phyloP scores from a whole-genome alignment of 2,888 invertebrate species.

The Pollenia labialis region DNA sequence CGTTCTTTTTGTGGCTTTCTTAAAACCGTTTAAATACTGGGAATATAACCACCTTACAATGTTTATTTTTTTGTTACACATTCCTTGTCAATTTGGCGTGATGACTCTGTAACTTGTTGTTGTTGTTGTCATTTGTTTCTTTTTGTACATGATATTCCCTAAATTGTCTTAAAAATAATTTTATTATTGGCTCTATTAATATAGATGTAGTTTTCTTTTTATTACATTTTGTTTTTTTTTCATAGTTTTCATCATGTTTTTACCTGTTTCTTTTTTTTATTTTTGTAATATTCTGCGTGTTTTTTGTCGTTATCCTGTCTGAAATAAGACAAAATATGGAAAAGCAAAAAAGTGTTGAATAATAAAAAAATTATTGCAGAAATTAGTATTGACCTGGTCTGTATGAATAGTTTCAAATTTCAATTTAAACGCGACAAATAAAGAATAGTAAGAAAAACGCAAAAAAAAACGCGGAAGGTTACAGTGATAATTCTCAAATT shows the following conservation, averaged over 20 bases:
- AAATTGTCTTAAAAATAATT: slow-evolving; percentile 63
- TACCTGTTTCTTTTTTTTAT: slow-evolving; percentile 36
- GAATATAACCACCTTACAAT: not conserved
- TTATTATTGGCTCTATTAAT: slow-evolving; percentile 66
- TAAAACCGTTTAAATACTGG: slow-evolving; percentile 16
- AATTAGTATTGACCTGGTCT: slow-evolving; percentile 60
- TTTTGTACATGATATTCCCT: slow-evolving; percentile 49
- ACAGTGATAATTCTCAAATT: not conserved
- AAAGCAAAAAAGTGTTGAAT: slow-evolving; percentile 9
- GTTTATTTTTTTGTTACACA: not conserved
- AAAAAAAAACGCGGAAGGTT: slow-evolving; percentile 8
- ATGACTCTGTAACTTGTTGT: not conserved
- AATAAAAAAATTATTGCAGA: slow-evolving; percentile 55
- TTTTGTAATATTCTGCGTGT: slow-evolving; percentile 63
- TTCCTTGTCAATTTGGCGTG: slow-evolving; percentile 1
- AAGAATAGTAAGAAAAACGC: slow-evolving; percentile 1
- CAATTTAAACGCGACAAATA: slow-evolving; percentile 50
- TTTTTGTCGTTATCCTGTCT: slow-evolving; percentile 22
- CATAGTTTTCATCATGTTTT: slow-evolving; percentile 4
- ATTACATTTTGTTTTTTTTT: slow-evolving; percentile 25
- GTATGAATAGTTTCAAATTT: slow-evolving; percentile 66
- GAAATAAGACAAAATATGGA: slow-evolving; percentile 22
- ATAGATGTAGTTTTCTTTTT: slow-evolving; percentile 21
- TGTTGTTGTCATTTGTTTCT: not conserved
- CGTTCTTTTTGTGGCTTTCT: not conserved